Percentiles rank a stretch among this genome's conserved stretches.
Evolutionary conservation across 1,140 invertebrate species (phyloP).

Genomic region (Euura lappo): DNA sequence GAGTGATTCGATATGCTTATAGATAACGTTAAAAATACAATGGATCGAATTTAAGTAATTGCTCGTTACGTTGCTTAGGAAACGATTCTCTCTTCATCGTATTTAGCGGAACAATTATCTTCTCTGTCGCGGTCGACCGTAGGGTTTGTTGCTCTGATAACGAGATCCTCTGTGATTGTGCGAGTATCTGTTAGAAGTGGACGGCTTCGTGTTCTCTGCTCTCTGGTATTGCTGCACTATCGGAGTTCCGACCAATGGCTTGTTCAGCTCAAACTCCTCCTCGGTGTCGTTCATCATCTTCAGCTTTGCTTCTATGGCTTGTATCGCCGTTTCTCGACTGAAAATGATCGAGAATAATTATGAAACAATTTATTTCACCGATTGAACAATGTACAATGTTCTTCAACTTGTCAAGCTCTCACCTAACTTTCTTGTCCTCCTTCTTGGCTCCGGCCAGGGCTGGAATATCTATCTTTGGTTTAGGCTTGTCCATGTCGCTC

Average conservation of each 20-base stretch:
- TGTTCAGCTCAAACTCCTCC: constrained; percentile 77
- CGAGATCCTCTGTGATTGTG: constrained; percentile 40
- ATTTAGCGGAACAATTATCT: constrained; percentile 47
- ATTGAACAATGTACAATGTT: not conserved
- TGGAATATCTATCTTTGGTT: constrained; percentile 76
- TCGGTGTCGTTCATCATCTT: constrained; percentile 76
- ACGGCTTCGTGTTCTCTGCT: constrained; percentile 54
- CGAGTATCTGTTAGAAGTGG: constrained; percentile 47
- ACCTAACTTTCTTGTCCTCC: constrained; percentile 67
- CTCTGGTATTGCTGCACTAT: constrained; percentile 71
- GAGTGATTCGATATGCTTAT: not conserved
- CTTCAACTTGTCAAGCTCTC: constrained; percentile 12
- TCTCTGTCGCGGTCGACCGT: constrained; percentile 51
- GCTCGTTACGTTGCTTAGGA: not conserved
- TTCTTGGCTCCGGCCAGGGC: constrained; percentile 75
- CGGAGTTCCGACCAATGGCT: constrained; percentile 68
- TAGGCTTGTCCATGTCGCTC: constrained; percentile 76
- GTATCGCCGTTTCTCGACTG: constrained; percentile 79
- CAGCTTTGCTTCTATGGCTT: constrained; percentile 86
- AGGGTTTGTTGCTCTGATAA: constrained; percentile 52
- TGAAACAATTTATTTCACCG: constrained; percentile 17
- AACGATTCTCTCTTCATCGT: not conserved
- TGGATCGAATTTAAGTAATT: too few relatives aligned
- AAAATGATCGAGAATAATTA: constrained; percentile 27
- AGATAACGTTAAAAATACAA: too few relatives aligned